phyloP scores from a whole-genome alignment of 2,888 invertebrate genomes.

The Rotaria macrura region DNA sequence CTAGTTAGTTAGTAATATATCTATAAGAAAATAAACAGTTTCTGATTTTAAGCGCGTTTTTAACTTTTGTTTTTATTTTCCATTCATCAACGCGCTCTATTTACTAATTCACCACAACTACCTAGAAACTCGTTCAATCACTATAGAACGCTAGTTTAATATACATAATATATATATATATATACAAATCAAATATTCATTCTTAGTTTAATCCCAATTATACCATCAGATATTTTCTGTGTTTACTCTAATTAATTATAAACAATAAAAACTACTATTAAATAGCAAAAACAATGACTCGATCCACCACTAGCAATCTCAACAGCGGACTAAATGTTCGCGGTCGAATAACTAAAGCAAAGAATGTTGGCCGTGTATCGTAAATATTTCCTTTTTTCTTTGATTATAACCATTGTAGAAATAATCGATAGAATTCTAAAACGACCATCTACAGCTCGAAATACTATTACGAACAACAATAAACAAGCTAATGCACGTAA shows the following conservation, averaged over 20 bases:
- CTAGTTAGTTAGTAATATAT: too few relatives aligned
- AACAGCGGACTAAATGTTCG: background rate
- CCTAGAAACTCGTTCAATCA: background rate
- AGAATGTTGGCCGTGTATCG: background rate
- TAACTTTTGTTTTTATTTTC: background rate
- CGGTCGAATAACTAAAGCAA: background rate
- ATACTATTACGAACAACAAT: background rate
- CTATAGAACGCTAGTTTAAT: background rate
- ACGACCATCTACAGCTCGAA: background rate
- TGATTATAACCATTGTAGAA: background rate
- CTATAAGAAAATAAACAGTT: background rate
- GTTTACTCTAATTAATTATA: background rate
- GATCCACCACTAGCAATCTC: background rate
- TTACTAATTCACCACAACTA: background rate
- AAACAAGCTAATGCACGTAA: background rate
- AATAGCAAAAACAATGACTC: background rate
- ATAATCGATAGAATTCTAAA: background rate
- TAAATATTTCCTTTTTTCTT: background rate
- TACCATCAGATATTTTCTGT: background rate
- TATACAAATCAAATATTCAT: background rate
- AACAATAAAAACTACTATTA: background rate
- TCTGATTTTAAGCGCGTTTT: background rate
- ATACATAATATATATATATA: too few relatives aligned
- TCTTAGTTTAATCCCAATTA: background rate
- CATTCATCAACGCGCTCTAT: background rate